Evolutionary conservation across 2,797 vertebrate species (phyloP).

Genomic region (Setipinna tenuifilis): DNA sequence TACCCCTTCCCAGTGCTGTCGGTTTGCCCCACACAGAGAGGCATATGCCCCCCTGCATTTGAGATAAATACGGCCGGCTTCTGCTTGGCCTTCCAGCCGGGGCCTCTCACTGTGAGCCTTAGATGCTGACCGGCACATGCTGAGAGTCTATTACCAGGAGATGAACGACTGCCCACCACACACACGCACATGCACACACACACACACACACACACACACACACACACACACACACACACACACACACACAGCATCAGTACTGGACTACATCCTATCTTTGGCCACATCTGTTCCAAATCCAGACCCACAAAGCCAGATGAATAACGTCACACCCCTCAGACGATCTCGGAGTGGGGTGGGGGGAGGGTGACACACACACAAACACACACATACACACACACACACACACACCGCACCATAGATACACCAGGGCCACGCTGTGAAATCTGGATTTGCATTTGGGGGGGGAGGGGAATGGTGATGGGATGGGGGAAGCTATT

Average conservation of each 20-base stretch:
- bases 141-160: constrained; percentile 22
- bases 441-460: constrained; percentile 12
- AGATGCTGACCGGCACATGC: constrained; percentile 9
- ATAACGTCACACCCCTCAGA: constrained; percentile 43
- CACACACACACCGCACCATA: constrained; percentile 16
- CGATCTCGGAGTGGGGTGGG: constrained; percentile 3
- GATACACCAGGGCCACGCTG: not conserved
- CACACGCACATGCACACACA: not conserved
- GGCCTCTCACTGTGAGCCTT: not conserved
- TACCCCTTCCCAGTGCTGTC: not conserved
- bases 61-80: constrained; percentile 3
- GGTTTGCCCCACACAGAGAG: not conserved
- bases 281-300: constrained; percentile 37
- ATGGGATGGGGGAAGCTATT: not conserved
- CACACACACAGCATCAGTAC: not conserved
- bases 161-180: not conserved
- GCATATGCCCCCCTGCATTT: constrained; percentile 16
- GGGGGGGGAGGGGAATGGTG: too few relatives aligned
- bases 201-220: not conserved
- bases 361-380: constrained; percentile 9
- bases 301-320: constrained; percentile 30
- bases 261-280: constrained; percentile 2
- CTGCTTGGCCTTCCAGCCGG: not conserved
- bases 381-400: constrained; percentile 36
- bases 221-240: not conserved